These are phyloP conservation scores for Plemyria rubiginata DNA, from an alignment of 2,888 invertebrate species.

Conservation along the genomic window DNA sequence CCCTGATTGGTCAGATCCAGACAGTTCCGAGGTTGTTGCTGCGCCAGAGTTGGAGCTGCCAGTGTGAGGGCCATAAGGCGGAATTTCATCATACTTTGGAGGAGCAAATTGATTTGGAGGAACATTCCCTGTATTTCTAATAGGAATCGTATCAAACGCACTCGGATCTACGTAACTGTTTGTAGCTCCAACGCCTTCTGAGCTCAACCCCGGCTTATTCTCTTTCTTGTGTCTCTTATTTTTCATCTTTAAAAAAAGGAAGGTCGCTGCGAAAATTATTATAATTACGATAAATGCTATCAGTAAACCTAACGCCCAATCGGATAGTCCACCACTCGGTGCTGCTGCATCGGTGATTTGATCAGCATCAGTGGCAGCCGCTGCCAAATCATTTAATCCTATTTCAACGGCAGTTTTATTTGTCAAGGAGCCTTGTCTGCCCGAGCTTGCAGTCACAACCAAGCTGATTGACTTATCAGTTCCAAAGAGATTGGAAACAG, in stretches of 20 bases:
- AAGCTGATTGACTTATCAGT: conserved; percentile 90
- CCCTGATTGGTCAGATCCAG: conserved; percentile 97
- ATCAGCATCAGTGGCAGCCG: conserved; percentile 65
- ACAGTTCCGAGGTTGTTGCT: conserved; percentile 94
- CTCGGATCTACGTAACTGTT: conserved; percentile 95
- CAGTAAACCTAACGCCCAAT: conserved; percentile 95
- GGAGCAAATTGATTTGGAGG: conserved; percentile 91
- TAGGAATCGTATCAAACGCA: conserved; percentile 95
- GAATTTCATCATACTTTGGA: conserved; percentile 96
- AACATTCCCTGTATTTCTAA: conserved; percentile 87
- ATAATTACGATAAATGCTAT: conserved; percentile 93
- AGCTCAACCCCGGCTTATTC: conserved; percentile 90
- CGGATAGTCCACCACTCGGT: conserved; percentile 89
- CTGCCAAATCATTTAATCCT: conserved; percentile 88
- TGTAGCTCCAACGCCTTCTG: conserved; percentile 90
- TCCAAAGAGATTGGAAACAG: conserved; percentile 85
- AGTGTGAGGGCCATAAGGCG: conserved; percentile 92
- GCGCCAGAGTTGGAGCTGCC: conserved; percentile 91
- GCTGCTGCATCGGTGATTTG: conserved; percentile 83
- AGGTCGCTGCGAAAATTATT: conserved; percentile 93
- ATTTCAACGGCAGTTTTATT: conserved; percentile 95
- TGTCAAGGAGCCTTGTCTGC: conserved; percentile 93
- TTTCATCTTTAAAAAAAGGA: conserved; percentile 93
- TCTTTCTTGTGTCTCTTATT: conserved; percentile 92
- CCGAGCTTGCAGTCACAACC: conserved; percentile 95